Conservation (phyloP, 1,140 invertebrate species). For the Drosophila novamexicana region DNA sequence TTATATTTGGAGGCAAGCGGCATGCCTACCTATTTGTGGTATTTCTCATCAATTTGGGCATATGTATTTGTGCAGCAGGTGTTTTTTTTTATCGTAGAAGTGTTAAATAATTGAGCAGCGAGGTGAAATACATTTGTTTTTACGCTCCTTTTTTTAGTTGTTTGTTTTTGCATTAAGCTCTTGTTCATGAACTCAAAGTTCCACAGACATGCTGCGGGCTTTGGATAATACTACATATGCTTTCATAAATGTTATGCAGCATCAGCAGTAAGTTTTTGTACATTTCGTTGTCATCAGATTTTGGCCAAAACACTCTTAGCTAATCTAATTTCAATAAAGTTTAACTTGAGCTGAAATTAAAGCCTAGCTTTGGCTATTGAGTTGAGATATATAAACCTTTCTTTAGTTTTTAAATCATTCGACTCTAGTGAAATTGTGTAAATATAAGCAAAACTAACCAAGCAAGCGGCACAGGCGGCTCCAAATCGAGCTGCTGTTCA, state of each 20-base stretch:
- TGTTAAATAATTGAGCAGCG: conserved; percentile 2
- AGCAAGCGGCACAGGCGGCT: not conserved
- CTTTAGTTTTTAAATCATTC: conserved; percentile 1
- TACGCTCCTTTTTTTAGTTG: not conserved
- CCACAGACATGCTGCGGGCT: conserved; percentile 16
- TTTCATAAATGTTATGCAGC: conserved; percentile 27
- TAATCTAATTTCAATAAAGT: conserved; percentile 46
- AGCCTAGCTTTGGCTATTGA: conserved; percentile 33
- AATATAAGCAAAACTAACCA: conserved; percentile 36
- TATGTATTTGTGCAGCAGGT: conserved; percentile 1
- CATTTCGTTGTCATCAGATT: conserved; percentile 26
- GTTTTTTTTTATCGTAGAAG: not conserved
- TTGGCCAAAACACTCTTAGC: conserved; percentile 17
- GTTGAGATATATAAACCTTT: conserved; percentile 11
- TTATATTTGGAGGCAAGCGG: not conserved
- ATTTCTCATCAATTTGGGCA: conserved; percentile 4
- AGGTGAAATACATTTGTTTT: not conserved
- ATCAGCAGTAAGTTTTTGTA: conserved; percentile 9
- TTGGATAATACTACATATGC: not conserved
- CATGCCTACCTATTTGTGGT: not conserved
- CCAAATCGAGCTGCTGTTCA: not conserved
- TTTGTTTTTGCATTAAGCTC: too few relatives aligned
- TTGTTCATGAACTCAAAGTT: not conserved
- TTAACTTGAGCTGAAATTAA: conserved; percentile 44
- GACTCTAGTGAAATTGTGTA: conserved; percentile 46